Base-by-base conservation (phyloP, 2,797 vertebrate species). In the Gallinago stenura region DNA sequence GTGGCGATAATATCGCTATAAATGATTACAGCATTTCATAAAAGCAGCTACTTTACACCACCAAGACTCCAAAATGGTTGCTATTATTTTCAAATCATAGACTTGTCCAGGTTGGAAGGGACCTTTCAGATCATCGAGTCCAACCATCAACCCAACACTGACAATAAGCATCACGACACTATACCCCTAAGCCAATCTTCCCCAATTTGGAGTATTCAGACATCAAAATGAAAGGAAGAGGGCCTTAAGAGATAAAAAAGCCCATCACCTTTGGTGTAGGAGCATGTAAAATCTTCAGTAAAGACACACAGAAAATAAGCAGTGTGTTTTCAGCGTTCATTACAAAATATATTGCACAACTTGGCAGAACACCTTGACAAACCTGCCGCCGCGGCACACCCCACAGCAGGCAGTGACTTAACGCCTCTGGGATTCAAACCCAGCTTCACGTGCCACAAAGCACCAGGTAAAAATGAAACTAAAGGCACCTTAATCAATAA, bases 1-100 rank as follows among this genome's bases (percentile, higher is more conserved):
- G 1, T 0, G 8, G 41, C 1, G 8, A 17, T 41, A 19, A 7
- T 1, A 16, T 5, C 20, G 30, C 10, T 24, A 5, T 2, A 48
- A 82, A 64, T 3, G 1, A 68, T 24, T 15, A 19, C 3, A 15
- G 4, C 10, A 16, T 12, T 57, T 73, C 14, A 62, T 17, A 24
- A 60, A 68, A 58, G 17, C 46, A 66, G 21, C 9, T 31, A 6
- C 16, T 11, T 7, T 6, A 16, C 6, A 13, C 11, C 20, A 4
- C 3, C 21, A 6, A 3, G 28, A 8, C 7, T 26, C 65, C 4
- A 3, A 56, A 72, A 48, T 0, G 0, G 17, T 5, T 71, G 33
- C 19, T 9, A 25, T 41, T 7, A 25, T 14, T 45, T 53, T 53
- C 10, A 4, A 30, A 31, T 53, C 51, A 53, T 53, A 30, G 28